Conservation (phyloP, 2,113 vertebrate genomes). For the Nothoprocta pentlandii region DNA sequence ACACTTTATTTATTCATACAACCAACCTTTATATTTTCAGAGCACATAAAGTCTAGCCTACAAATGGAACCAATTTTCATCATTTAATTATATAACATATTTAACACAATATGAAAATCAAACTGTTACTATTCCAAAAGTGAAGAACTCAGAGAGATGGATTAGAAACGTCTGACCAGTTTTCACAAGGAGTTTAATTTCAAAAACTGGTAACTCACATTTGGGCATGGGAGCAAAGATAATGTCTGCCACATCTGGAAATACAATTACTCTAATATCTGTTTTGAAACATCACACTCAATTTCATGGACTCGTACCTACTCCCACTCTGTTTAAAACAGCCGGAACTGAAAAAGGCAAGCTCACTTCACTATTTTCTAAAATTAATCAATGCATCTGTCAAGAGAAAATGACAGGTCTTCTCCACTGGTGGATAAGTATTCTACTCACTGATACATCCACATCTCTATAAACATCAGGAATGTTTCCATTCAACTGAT, state of each 20-base stretch:
- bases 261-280: conserved; percentile 25
- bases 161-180: conserved; percentile 42
- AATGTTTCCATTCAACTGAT: neutral
- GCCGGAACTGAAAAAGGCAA: conserved; percentile 34
- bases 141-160: conserved; percentile 27
- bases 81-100: conserved; percentile 47
- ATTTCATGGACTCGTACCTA: conserved; percentile 37
- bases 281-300: conserved; percentile 38
- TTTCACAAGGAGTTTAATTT: conserved; percentile 20
- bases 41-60: conserved; percentile 5
- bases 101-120: conserved; percentile 57
- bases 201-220: neutral
- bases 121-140: conserved; percentile 56
- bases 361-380: neutral
- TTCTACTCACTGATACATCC: neutral
- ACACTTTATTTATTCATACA: neutral
- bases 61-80: conserved; percentile 27
- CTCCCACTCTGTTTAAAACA: conserved; percentile 45
- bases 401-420: neutral
- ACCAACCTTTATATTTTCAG: conserved; percentile 14
- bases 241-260: conserved; percentile 19
- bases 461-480: neutral
- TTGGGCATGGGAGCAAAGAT: neutral
- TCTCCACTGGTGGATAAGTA: neutral
- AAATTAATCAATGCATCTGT: neutral